phyloP scores from a whole-genome alignment of 2,888 invertebrate species.

The Drosophila birchii region DNA sequence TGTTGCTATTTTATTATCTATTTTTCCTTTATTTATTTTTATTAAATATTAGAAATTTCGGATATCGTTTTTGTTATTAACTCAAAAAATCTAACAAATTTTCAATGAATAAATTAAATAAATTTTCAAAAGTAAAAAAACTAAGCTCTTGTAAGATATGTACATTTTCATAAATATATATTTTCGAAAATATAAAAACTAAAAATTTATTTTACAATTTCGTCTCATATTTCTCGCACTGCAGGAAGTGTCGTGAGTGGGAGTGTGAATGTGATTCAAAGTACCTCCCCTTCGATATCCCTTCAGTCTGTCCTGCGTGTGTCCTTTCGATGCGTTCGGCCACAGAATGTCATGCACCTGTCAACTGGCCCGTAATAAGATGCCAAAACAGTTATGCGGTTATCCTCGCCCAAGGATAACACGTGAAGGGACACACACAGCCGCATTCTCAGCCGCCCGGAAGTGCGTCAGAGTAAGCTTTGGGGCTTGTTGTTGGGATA shows the following conservation, averaged over 20 bases:
- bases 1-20: not conserved
- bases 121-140: not conserved
- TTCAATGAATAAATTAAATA: no score
- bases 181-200: not conserved
- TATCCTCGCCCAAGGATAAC: constrained; percentile 57
- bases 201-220: not conserved
- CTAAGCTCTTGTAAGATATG: not conserved
- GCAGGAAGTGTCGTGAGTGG: not conserved
- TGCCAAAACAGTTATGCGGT: constrained; percentile 81
- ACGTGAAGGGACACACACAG: constrained; percentile 51
- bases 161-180: not conserved
- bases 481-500: constrained; percentile 37
- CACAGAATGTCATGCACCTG: constrained; percentile 80
- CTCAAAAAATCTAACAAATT: not conserved
- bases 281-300: not conserved
- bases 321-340: constrained; percentile 63
- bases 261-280: constrained; percentile 4
- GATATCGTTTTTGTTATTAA: no score
- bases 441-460: constrained; percentile 31
- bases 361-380: constrained; percentile 77
- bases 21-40: not conserved
- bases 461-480: constrained; percentile 48
- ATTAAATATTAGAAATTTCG: not conserved
- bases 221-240: not conserved
- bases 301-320: constrained; percentile 20